Conservation (phyloP, 1,140 invertebrate genomes). For the Anadara kagoshimensis region DNA sequence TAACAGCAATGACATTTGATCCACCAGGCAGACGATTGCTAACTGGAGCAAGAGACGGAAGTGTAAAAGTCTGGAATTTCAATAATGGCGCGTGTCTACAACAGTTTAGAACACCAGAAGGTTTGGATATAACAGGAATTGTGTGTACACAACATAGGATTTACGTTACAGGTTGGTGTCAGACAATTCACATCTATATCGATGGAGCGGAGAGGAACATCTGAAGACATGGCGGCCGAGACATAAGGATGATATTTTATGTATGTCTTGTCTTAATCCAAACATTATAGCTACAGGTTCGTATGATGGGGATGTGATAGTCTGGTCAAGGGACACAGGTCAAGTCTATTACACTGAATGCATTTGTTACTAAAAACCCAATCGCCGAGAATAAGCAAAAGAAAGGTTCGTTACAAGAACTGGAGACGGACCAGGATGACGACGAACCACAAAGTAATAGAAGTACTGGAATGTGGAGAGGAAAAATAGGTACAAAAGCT, state of each 20-base stretch:
- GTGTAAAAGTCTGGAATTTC: conserved; percentile 86
- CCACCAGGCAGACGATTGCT: conserved; percentile 80
- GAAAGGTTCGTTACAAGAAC: background rate
- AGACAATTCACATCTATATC: conserved; percentile 81
- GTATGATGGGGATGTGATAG: conserved; percentile 83
- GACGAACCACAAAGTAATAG: background rate
- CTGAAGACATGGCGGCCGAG: conserved; percentile 78
- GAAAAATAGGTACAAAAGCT: background rate
- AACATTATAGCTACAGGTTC: conserved; percentile 80
- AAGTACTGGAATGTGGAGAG: background rate
- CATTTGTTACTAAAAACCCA: conserved; percentile 45
- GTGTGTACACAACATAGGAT: conserved; percentile 73
- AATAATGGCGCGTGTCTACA: conserved; percentile 82
- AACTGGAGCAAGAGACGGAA: conserved; percentile 82
- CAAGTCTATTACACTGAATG: conserved; percentile 78
- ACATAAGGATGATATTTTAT: conserved; percentile 84
- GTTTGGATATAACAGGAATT: conserved; percentile 42
- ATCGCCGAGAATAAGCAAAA: conserved; percentile 30
- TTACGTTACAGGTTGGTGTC: conserved; percentile 83
- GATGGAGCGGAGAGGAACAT: conserved; percentile 75
- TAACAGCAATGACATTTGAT: conserved; percentile 85
- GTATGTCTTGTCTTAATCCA: conserved; percentile 74
- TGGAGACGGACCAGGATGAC: background rate
- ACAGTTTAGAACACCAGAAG: conserved; percentile 56
- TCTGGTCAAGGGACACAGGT: conserved; percentile 85